A percentile compares a stretch with the other conserved stretches of the same genome.
These are phyloP conservation scores for Hydropsyche tenuis DNA, from an alignment of 1,140 invertebrate genomes.

Conservation along the genomic window DNA sequence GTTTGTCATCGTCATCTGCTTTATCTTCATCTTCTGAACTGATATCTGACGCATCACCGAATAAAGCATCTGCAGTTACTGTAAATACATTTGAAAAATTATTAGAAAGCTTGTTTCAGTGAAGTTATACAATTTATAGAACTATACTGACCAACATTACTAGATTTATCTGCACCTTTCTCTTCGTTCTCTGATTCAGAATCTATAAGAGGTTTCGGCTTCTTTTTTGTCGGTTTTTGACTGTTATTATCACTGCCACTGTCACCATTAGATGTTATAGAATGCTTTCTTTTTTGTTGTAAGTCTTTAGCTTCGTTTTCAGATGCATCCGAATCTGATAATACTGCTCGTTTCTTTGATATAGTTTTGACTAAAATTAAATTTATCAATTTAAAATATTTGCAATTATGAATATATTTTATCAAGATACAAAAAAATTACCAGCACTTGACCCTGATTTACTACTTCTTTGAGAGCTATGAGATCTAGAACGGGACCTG, in stretches of 20 bases:
- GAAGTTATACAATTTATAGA: no score
- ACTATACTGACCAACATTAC: constrained; percentile 34
- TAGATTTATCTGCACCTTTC: constrained; percentile 53
- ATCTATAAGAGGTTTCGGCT: constrained; percentile 58
- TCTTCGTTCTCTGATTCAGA: constrained; percentile 64
- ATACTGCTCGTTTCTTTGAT: constrained; percentile 59
- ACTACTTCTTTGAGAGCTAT: constrained; percentile 47
- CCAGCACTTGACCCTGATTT: constrained; percentile 50
- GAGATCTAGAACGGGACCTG: constrained; percentile 44
- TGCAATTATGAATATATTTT: no score
- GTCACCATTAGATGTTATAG: constrained; percentile 42
- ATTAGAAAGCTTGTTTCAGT: background rate
- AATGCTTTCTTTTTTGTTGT: constrained; percentile 46
- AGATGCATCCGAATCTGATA: constrained; percentile 61
- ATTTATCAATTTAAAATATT: constrained; percentile 30
- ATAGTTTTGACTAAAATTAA: constrained; percentile 52
- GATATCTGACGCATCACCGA: constrained; percentile 93
- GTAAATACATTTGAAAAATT: constrained; percentile 50
- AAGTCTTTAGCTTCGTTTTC: constrained; percentile 56
- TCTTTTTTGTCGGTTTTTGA: constrained; percentile 55
- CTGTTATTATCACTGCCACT: constrained; percentile 56
- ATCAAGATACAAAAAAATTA: constrained; percentile 42
- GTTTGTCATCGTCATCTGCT: constrained; percentile 52
- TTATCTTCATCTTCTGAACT: constrained; percentile 76
- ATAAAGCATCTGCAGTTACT: constrained; percentile 82